Base-by-base conservation (phyloP, 2,888 invertebrate species). In the Blastobasis lacticolella region DNA sequence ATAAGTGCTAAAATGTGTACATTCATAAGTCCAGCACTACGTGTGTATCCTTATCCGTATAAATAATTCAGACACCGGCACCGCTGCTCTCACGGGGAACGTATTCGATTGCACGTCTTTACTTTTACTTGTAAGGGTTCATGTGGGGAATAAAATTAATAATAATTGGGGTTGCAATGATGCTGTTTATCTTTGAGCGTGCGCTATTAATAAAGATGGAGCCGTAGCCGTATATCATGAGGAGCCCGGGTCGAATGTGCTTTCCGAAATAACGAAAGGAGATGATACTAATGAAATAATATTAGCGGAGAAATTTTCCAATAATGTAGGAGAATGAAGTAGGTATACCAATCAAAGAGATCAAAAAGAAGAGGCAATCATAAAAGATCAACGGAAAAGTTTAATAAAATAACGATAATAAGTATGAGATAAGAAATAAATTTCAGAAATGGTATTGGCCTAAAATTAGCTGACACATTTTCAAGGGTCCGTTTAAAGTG, bases 1-100 rank as follows among this genome's bases (percentile, higher is more conserved):
- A 84, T 83, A 84, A 86, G 86, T 85, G 86, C 82, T 82, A 77
- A 85, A 85, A 81, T 86, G 81, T 85, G 86, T 87, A 77, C 80
- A 75, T 78, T 79, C 75, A 78, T 82, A 80, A 81, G 83, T 79
- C 84, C 81, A 70, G 66, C 55, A 67, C 67, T 67, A 71, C 74
- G 77, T 78, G 71, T 71, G 75, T 23, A 23, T 73, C 68, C 69
- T 69, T 67, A 61, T 63, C 61, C 63, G 55, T 64, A 81, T 85
- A 78, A 85, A 85, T 84, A 82, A 85, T 85, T 84, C 82, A 85
- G 64, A 54, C 64, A 63, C 66, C 67, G 66, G 57, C 61, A 59
- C 56, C 60, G 60, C 59, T 58, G 58, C 62, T 64, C 54, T 63
- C 69, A 57, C 69, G 62, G 58, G 58, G 62, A 57, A 60, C 70